phyloP scores from a whole-genome alignment of 2,113 vertebrate species.

The Thalassarche chlororhynchos region DNA sequence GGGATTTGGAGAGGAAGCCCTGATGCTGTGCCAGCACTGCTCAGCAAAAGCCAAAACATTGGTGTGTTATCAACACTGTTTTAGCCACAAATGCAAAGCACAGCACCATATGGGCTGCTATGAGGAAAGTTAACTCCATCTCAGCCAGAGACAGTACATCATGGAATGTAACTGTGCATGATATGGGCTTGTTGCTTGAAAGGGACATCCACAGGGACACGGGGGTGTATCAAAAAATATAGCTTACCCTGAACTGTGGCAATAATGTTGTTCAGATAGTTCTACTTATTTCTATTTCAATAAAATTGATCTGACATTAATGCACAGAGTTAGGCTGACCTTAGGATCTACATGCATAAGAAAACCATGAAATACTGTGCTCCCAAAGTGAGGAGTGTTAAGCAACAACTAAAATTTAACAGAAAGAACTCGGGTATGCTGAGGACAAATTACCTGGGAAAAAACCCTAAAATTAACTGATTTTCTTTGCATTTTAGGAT shows the following conservation, averaged over 20 bases:
- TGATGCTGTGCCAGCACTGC: not conserved
- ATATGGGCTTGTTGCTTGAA: not conserved
- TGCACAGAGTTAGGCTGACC: not conserved
- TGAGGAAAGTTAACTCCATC: not conserved
- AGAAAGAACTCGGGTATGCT: not conserved
- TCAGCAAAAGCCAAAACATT: not conserved
- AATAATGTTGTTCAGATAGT: not conserved
- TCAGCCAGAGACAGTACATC: not conserved
- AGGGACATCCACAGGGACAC: fast-evolving
- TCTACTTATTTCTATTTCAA: not conserved
- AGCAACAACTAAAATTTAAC: not conserved
- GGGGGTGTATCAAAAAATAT: not conserved
- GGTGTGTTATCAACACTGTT: not conserved
- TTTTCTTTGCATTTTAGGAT: not conserved
- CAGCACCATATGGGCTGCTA: not conserved
- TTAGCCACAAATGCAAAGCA: not conserved
- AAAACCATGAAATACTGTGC: not conserved
- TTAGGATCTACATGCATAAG: not conserved
- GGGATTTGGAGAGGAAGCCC: not conserved
- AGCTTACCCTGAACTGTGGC: not conserved
- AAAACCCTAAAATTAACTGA: not conserved
- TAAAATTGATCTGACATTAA: not conserved
- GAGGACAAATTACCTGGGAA: not conserved
- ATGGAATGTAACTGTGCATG: not conserved
- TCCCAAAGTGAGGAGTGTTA: not conserved